Percentiles rank a stretch among this genome's conserved stretches.
phyloP scores from a whole-genome alignment of 2,113 vertebrate species.

The Cranoglanis bouderius region DNA sequence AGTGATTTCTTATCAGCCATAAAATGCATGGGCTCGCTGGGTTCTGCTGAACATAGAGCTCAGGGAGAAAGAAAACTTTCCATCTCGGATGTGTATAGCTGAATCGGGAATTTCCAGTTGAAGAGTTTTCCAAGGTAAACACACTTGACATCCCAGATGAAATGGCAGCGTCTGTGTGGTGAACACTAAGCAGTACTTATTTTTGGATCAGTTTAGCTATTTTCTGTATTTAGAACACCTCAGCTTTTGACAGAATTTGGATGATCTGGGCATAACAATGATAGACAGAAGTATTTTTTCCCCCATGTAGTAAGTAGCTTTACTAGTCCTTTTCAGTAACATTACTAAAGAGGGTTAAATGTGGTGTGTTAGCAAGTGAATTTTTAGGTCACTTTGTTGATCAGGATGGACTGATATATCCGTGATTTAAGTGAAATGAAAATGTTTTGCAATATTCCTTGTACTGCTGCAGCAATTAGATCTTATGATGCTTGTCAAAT shows the following conservation, averaged over 20 bases:
- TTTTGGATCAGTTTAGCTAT: not conserved
- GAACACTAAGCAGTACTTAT: not conserved
- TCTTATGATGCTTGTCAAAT: not conserved
- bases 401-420: not conserved
- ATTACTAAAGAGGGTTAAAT: too few relatives aligned
- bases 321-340: not conserved
- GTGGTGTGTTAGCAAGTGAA: too few relatives aligned
- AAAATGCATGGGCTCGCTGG: not conserved
- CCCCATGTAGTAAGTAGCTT: not conserved
- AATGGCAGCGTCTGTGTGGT: not conserved
- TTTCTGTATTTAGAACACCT: not conserved
- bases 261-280: not conserved
- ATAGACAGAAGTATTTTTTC: not conserved
- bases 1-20: slow-evolving; percentile 6
- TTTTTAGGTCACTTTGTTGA: too few relatives aligned
- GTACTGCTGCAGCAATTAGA: not conserved
- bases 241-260: not conserved
- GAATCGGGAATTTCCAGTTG: not conserved
- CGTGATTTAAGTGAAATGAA: not conserved
- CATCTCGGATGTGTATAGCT: not conserved
- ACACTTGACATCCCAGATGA: not conserved
- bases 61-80: not conserved
- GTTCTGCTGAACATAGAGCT: not conserved
- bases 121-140: not conserved
- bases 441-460: not conserved